Conservation (phyloP, 2,113 vertebrate species). For the Onychostruthus taczanowskii region DNA sequence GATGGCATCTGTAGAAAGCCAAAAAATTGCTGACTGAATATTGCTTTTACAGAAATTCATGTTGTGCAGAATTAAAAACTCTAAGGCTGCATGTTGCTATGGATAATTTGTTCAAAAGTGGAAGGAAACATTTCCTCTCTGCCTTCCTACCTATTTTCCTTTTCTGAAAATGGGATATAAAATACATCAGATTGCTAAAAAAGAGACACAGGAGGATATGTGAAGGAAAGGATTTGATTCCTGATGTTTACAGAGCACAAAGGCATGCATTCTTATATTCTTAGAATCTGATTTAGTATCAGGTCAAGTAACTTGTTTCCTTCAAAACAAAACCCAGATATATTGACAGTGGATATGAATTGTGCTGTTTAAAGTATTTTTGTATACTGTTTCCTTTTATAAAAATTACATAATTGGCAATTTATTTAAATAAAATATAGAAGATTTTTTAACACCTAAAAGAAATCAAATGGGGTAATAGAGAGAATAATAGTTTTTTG, state of each 20-base stretch:
- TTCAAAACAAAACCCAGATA: background rate
- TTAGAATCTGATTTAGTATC: background rate
- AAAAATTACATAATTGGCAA: background rate
- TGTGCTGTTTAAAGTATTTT: background rate
- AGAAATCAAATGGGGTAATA: background rate
- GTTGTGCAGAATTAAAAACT: background rate
- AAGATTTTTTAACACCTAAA: background rate
- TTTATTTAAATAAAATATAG: background rate
- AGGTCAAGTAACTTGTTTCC: background rate
- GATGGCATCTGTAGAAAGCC: background rate
- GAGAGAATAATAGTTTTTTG: background rate
- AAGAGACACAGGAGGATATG: background rate
- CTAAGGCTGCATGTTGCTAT: background rate
- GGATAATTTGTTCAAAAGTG: background rate
- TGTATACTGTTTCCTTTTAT: background rate
- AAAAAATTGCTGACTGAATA: conserved; percentile 14
- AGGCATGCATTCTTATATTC: background rate
- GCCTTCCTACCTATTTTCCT: background rate
- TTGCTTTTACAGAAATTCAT: background rate
- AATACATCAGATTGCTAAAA: background rate
- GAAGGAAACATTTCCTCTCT: background rate
- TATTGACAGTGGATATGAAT: background rate
- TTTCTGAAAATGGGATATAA: background rate
- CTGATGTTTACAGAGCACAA: background rate
- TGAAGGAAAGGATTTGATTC: background rate